Evolutionary conservation across 2,888 invertebrate species (phyloP).

Genomic region (Andrena bucephala): DNA sequence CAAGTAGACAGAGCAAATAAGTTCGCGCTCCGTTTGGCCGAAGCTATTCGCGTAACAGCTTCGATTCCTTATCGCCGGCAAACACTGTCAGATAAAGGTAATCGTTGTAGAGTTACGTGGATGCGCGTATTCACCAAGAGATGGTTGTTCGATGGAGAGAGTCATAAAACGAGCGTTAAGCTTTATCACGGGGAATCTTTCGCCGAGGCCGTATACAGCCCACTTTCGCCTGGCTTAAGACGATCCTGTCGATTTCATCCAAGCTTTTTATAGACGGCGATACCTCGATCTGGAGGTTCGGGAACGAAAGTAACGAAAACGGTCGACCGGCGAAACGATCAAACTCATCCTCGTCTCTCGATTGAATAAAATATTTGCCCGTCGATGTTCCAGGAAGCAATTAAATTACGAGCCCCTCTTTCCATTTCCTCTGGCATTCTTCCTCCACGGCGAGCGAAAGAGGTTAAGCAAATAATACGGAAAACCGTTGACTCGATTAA

Average conservation of each 20-base stretch:
- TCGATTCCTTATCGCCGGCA: constrained; percentile 46
- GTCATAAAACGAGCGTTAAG: constrained; percentile 36
- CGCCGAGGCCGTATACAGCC: constrained; percentile 21
- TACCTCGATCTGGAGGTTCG: constrained; percentile 29
- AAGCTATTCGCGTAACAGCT: constrained; percentile 10
- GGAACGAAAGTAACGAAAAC: constrained; percentile 21
- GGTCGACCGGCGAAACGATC: constrained; percentile 22
- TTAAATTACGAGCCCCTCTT: constrained; percentile 29
- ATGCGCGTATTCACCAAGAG: constrained; percentile 10
- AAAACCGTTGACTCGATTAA: constrained; percentile 25
- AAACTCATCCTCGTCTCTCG: constrained; percentile 54
- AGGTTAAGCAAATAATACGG: constrained; percentile 29
- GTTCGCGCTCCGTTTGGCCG: background rate
- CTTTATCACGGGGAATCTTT: constrained; percentile 56
- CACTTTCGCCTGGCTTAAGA: constrained; percentile 49
- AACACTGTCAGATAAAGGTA: constrained; percentile 44
- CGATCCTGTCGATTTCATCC: constrained; percentile 57
- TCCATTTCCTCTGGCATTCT: background rate
- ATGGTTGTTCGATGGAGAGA: background rate
- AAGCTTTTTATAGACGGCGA: constrained; percentile 43
- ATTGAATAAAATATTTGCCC: constrained; percentile 71
- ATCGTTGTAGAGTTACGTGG: constrained; percentile 42
- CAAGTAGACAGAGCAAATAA: constrained; percentile 3
- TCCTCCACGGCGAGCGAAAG: constrained; percentile 4
- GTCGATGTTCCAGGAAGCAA: constrained; percentile 30